Evolutionary conservation across 1,140 invertebrate genomes (phyloP).

Genomic region (Teleopsis dalmanni): DNA sequence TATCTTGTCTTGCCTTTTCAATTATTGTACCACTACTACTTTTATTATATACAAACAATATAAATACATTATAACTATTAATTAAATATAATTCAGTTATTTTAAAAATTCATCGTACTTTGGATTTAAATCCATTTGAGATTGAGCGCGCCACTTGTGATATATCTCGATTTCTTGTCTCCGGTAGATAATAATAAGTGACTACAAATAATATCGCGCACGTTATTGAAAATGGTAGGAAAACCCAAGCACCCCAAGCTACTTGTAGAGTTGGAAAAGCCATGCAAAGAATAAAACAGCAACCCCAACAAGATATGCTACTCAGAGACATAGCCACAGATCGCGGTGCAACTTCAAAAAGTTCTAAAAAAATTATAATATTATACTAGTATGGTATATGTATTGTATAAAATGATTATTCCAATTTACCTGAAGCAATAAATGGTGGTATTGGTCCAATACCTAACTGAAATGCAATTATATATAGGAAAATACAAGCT

Average conservation of each 20-base stretch:
- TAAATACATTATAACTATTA: too few relatives aligned
- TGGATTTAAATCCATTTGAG: slow-evolving; percentile 45
- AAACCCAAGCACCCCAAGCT: slow-evolving; percentile 57
- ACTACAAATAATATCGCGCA: slow-evolving; percentile 55
- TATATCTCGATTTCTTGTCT: slow-evolving; percentile 59
- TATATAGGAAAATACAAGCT: slow-evolving; percentile 59
- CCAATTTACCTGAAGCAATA: slow-evolving; percentile 47
- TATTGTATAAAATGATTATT: background rate
- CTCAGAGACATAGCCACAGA: slow-evolving; percentile 79
- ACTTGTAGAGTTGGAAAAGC: slow-evolving; percentile 60
- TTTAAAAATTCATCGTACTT: too few relatives aligned
- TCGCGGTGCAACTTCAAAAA: slow-evolving; percentile 78
- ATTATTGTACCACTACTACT: too few relatives aligned
- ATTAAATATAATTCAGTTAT: too few relatives aligned
- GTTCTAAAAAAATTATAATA: slow-evolving; percentile 49
- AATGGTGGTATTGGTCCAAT: slow-evolving; percentile 82
- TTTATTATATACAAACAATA: too few relatives aligned
- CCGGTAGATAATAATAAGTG: slow-evolving; percentile 58
- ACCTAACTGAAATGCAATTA: slow-evolving; percentile 75
- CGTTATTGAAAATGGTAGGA: slow-evolving; percentile 57
- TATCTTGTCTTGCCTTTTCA: too few relatives aligned
- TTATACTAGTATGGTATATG: background rate
- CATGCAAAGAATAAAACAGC: slow-evolving; percentile 79
- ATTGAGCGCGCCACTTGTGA: slow-evolving; percentile 51
- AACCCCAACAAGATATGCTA: slow-evolving; percentile 79